Evolutionary conservation across 2,888 invertebrate genomes (phyloP).

Genomic region (Marasmarcha lunaedactyla): DNA sequence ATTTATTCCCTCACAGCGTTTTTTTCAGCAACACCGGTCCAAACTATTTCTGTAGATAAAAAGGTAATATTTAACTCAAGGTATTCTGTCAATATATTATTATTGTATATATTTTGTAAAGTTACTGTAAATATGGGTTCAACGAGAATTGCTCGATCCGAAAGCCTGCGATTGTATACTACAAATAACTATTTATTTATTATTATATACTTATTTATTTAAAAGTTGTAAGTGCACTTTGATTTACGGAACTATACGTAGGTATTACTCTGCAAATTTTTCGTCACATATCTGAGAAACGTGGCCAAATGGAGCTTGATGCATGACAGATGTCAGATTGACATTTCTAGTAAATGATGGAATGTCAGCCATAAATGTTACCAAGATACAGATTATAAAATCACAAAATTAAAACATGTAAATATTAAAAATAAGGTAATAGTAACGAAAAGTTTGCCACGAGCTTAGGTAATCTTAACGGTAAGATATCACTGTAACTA

Average conservation of each 20-base stretch:
- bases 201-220: slow-evolving; percentile 53
- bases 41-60: slow-evolving; percentile 52
- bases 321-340: too few species aligned
- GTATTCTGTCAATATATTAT: slow-evolving; percentile 43
- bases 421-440: too few species aligned
- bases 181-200: slow-evolving; percentile 32
- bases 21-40: slow-evolving; percentile 11
- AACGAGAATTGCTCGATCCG: slow-evolving; percentile 51
- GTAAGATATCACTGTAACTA: slow-evolving; percentile 32
- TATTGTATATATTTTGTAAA: slow-evolving; percentile 65
- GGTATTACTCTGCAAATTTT: slow-evolving; percentile 22
- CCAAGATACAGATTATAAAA: background rate
- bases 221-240: slow-evolving; percentile 66
- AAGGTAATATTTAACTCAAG: slow-evolving; percentile 14
- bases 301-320: too few species aligned
- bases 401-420: background rate
- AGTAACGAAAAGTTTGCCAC: too few species aligned
- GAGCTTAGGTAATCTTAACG: slow-evolving; percentile 14
- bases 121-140: slow-evolving; percentile 54
- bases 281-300: background rate
- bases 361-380: too few species aligned
- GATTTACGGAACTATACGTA: slow-evolving; percentile 60
- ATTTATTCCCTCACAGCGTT: too few species aligned
- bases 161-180: slow-evolving; percentile 28
- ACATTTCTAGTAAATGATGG: too few species aligned